Evolutionary conservation across 2,888 invertebrate genomes (phyloP), one percentile per base, ranked within the genome.

Genomic region (Catocala sponsa): DNA sequence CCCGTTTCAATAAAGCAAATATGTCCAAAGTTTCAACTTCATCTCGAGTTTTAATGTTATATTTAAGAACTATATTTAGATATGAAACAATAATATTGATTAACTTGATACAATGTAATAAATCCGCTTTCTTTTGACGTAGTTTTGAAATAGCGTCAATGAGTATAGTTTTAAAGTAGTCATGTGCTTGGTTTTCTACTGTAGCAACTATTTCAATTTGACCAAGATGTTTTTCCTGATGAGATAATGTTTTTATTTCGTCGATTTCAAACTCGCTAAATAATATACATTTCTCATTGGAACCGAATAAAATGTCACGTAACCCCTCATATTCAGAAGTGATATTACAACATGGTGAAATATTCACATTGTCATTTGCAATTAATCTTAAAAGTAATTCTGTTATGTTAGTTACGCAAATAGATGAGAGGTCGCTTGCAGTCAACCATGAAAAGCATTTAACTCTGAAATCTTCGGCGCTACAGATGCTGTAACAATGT

Each of bases 201-300:
- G 83, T 78, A 48, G 55, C 41, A 64, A 83, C 81, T 33, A 85
- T 68, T 64, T 87, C 88, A 33, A 80, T 63, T 7, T 69, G 60
- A 65, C 81, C 75, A 13, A 57, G 56, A 32, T 35, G 43, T 52
- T 57, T 69, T 63, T 57, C 59, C 15, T 65, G 38, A n/a, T 12
- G 49, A 11, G 32, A 6, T 41, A 55, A n/a, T 35, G 48, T 41
- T 35, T 55, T 69, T 42, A 64, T 42, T 55, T 84, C 65, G 10
- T 86, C 78, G 42, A 83, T 69, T 81, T 92, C 89, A 69, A 94
- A 94, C 73, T 89, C 89, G 69, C 86, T 89, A 52, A 90, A 91
- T 57, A 94, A 75, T 59, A 91, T 87, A 67, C 84, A 84, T 63
- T 82, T 85, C 48, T 92, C 92, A 25, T 80, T 78, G 2, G 84